Base-by-base conservation (phyloP, 37 sponge, comb jelly and placozoan genomes). In the Haliclona indistincta region DNA sequence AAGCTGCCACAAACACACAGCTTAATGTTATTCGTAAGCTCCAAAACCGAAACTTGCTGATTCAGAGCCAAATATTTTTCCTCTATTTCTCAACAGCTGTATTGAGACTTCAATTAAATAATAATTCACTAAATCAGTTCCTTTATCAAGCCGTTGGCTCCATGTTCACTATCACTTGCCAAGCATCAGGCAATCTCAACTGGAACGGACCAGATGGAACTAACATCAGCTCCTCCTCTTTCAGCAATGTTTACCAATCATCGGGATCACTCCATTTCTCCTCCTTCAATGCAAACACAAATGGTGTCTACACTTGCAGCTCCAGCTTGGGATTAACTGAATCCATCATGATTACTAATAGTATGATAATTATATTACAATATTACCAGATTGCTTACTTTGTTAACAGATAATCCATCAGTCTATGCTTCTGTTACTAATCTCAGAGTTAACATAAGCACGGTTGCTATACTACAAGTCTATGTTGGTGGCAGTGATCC, bases 341-440 rank as follows among this genome's bases (percentile, higher is more conserved):
- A 4, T 11, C 61, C 30, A 42, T 61, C 8, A 15, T 66, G 67
- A 72, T 53, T 26, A 64, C 72, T 39, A 66, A 43, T 44, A 54
- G 80, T 80, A 63, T 62, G 72, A 49, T 15, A 0, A n/a, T 11
- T 4, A 10, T 36, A 6, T 37, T 33, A 17, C 6, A 4, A n/a
- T n/a, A n/a, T n/a, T n/a, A n/a, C n/a, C n/a, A n/a, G n/a, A n/a
- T n/a, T n/a, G n/a, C 67, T n/a, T 37, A 68, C 53, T 35, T 43
- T 20, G 41, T 68, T 58, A 44, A 43, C 75, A 62, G 72, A 41
- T n/a, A 64, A 36, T 26, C 82, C 82, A 3, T 38, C 43, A 17
- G 67, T 52, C 7, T 58, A 25, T 58, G 7, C 60, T 58, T 20
- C 60, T 58, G 6, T 25, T 6, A n/a, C 26, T 58, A n/a, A 8